Evolutionary conservation across 1,140 invertebrate species (phyloP), one percentile per base, ranked within the genome.

Genomic region (Drosophila leontia): DNA sequence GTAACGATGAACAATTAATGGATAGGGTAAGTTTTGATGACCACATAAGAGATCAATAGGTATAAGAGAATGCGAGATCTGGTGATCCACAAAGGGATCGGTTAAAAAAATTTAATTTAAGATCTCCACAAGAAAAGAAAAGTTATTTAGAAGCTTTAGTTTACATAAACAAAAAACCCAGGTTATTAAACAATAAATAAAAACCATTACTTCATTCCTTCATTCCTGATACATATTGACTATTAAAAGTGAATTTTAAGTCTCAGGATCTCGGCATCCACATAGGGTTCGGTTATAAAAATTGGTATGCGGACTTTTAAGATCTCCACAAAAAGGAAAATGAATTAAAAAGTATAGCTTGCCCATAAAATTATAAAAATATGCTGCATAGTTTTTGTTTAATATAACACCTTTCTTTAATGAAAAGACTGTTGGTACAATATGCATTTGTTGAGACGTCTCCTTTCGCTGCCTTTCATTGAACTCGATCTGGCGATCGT

Each of bases 1-100:
- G 91, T 3, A 92, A 92, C 50, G 91, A 92, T 70, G 91, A 92
- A 26, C 91, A 92, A 44, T 70, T 92, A 15, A 81, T 80, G 75
- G 91, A 92, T 56, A 84, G 91, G 82, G 91, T 92, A n/a, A 42
- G 41, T 41, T 3, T n/a, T 41, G 37, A 7, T 29, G 26, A 29
- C 5, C 26, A 29, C 26, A 26, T 29, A 29, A 29, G 26, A 29
- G 26, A 29, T 17, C n/a, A 42, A 3, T n/a, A n/a, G 41, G n/a
- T 42, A 17, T 42, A 42, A 4, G n/a, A 42, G 1, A 9, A 3
- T 42, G 8, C 9, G 0, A 29, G 42, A 45, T 45, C 42, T 45
- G 12, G 19, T 19, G 12, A 47, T 47, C 44, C 13, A 47, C 6
- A 7, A 3, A 13, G 44, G 19, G 19, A 23, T 47, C 19, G 17